phyloP scores from a whole-genome alignment of 2,113 vertebrate genomes.

The Lathamus discolor region DNA sequence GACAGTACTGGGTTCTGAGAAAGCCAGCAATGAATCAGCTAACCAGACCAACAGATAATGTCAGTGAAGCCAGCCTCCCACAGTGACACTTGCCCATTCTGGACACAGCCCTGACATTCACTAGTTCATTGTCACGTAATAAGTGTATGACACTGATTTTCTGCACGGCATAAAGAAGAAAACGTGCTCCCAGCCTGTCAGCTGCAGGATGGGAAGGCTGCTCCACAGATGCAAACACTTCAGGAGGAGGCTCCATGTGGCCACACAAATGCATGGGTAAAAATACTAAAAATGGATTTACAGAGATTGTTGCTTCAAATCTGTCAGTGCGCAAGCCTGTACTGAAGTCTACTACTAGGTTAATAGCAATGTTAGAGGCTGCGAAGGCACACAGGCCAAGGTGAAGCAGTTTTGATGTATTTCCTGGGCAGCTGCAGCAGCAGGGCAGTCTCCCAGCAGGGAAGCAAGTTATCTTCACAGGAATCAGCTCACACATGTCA shows the following conservation, averaged over 20 bases:
- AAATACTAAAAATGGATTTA: not conserved
- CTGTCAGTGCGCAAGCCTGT: not conserved
- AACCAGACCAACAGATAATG: not conserved
- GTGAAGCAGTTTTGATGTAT: not conserved
- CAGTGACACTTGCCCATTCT: not conserved
- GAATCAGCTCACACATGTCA: not conserved
- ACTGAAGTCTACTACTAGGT: not conserved
- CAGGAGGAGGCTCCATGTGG: not conserved
- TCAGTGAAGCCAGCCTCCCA: not conserved
- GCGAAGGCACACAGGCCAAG: not conserved
- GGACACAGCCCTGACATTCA: not conserved
- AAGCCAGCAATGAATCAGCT: not conserved
- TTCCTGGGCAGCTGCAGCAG: not conserved
- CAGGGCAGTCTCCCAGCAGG: not conserved
- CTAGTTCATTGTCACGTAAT: rapidly evolving
- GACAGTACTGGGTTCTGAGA: not conserved
- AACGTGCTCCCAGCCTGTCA: not conserved
- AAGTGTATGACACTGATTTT: not conserved
- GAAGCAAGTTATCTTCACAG: not conserved
- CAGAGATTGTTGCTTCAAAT: not conserved
- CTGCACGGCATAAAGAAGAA: not conserved
- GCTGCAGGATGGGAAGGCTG: not conserved
- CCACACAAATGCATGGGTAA: not conserved
- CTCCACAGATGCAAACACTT: not conserved
- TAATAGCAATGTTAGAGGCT: not conserved